phyloP scores from a whole-genome alignment of 2,113 vertebrate species.

The Chauna torquata region DNA sequence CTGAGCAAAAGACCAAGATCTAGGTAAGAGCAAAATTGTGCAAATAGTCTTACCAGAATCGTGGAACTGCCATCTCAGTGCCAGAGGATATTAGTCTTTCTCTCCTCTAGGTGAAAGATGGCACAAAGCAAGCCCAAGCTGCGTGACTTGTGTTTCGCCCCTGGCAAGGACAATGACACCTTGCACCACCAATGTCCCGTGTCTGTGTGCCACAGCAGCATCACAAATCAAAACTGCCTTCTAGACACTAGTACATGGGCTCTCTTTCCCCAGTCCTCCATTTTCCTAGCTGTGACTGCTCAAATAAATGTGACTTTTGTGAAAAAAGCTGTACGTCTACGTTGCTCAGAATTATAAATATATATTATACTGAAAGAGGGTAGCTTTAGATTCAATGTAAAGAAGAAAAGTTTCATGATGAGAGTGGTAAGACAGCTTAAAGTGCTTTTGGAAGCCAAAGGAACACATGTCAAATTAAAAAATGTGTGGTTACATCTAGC shows the following conservation, averaged over 20 bases:
- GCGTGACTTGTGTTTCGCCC: background rate
- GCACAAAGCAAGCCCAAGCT: background rate
- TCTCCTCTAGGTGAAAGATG: background rate
- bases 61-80: fast-evolving
- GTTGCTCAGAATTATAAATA: background rate
- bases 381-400: no score
- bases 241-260: background rate
- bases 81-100: background rate
- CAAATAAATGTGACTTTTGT: background rate
- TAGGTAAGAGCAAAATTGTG: background rate
- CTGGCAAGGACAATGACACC: background rate
- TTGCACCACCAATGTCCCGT: background rate
- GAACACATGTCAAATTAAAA: background rate
- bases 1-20: background rate
- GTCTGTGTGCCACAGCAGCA: background rate
- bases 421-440: background rate
- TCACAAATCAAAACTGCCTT: background rate
- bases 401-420: no score
- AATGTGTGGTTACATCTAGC: background rate
- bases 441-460: background rate
- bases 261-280: background rate
- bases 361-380: background rate
- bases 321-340: background rate
- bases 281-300: background rate
- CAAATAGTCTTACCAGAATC: background rate